Percentiles rank a stretch among this genome's conserved stretches.
phyloP scores from a whole-genome alignment of 2,113 vertebrate genomes.

The Hippocampus mohnikei region DNA sequence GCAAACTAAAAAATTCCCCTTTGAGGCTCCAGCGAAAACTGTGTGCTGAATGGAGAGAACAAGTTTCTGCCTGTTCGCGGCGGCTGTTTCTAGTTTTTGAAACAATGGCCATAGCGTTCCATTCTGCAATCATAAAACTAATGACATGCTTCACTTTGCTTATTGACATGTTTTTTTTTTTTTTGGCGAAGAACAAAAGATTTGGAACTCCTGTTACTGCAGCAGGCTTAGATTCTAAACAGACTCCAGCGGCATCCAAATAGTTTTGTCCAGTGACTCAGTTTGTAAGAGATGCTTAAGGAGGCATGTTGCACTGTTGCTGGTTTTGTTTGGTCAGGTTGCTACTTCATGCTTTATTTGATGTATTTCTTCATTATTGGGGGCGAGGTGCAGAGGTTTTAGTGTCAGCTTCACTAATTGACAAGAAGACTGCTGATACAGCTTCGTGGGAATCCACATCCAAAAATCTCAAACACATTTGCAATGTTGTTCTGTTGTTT shows the following conservation, averaged over 20 bases:
- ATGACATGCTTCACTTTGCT: conserved; percentile 2
- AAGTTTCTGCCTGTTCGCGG: background rate
- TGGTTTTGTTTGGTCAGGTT: no score
- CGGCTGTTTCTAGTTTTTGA: conserved; percentile 3
- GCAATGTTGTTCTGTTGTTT: no score
- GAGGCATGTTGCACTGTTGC: background rate
- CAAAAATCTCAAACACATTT: no score
- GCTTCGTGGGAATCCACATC: no score
- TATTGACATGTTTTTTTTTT: background rate
- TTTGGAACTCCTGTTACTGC: background rate
- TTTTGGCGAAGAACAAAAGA: background rate
- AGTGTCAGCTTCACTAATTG: no score
- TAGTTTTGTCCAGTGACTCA: background rate
- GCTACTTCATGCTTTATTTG: no score
- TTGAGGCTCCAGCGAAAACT: background rate
- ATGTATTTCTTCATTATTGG: no score
- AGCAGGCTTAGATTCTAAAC: background rate
- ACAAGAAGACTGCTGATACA: no score
- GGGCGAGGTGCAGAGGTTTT: no score
- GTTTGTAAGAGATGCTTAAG: background rate
- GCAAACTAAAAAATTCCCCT: conserved; percentile 11
- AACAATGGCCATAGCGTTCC: conserved; percentile 9
- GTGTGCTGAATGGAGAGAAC: conserved; percentile 18
- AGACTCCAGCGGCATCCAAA: background rate
- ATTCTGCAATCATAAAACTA: background rate